Evolutionary conservation across 2,888 invertebrate species (phyloP).

Genomic region (Amorpha juglandis): DNA sequence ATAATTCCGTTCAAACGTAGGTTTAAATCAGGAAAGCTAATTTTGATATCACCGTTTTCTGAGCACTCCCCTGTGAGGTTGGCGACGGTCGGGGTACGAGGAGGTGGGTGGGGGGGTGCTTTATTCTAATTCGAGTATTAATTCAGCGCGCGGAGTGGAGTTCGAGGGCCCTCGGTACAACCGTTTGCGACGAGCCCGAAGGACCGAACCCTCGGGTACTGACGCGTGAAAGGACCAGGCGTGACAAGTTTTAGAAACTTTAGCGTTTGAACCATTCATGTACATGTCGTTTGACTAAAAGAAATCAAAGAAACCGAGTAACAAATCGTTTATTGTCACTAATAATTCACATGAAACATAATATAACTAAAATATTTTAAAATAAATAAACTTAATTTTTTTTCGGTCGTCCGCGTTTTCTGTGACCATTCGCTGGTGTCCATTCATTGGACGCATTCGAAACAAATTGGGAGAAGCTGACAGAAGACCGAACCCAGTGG

Average conservation of each 20-base stretch:
- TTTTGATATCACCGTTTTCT: neutral
- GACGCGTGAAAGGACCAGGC: slow-evolving; percentile 7
- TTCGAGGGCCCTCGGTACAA: neutral
- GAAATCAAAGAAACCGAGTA: too few species aligned
- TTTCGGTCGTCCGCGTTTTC: too few species aligned
- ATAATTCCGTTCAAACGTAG: neutral
- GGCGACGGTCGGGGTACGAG: too few species aligned
- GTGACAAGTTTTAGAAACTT: neutral
- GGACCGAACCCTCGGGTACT: neutral
- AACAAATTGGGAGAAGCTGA: too few species aligned
- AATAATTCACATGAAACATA: too few species aligned
- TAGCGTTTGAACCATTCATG: neutral
- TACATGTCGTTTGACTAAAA: neutral
- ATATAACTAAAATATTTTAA: too few species aligned
- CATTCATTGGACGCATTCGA: too few species aligned
- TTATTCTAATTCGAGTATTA: slow-evolving; percentile 24
- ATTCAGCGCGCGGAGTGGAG: slow-evolving; percentile 17
- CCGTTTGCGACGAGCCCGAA: neutral
- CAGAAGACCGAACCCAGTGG: too few species aligned
- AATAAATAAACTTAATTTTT: too few species aligned
- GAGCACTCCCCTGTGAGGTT: neutral
- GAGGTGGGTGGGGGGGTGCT: neutral
- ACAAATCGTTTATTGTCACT: too few species aligned
- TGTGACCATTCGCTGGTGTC: too few species aligned
- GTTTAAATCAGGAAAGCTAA: neutral